Evolutionary conservation across 2,113 vertebrate species (phyloP), one percentile per base, ranked within the genome.

Genomic region (Python bivittatus): DNA sequence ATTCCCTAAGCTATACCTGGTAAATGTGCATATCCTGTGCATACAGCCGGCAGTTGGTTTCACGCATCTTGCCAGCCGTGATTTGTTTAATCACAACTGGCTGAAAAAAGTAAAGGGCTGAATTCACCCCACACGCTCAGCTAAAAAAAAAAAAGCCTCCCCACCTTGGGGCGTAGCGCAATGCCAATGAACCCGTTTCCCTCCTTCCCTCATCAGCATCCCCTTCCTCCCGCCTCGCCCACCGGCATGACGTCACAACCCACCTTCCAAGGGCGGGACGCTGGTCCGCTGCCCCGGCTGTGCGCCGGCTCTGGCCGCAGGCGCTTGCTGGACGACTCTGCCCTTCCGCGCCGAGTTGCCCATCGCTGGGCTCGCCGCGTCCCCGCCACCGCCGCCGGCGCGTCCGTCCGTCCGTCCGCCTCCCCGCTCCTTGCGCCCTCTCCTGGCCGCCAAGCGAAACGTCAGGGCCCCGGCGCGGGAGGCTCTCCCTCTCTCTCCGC

Each of bases 281-380:
- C 38, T 27, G 5, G 11, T n/a, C 7, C 64, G 25, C 29, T 15
- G 17, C 27, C 33, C 11, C 2, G 22, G 27, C 42, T 27, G 25
- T 9, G 3, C 44, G 27, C 6, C 53, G 22, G 27, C 33, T 17
- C 38, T 1, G 83, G 15, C 42, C 1, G 42, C 33, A 4, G 54
- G 25, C 42, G 53, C 3, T 25, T 84, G 91, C 29, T 23, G 42
- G 7, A 53, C 27, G 15, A 89, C 44, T 61, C 12, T 42, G 72
- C 91, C 88, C 6, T 92, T 92, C n/a, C 57, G 17, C n/a, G 42
- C 91, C 0, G 91, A 89, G n/a, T 79, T 92, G 44, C 91, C 91
- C 91, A 92, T 92, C 61, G 9, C n/a, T 15, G 5, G 8, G 1
- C 38, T 48, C 44, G 0, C 8, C 12, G 12, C 23, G 52, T 10